Percentiles rank a stretch among this genome's conserved stretches.
Conservation (phyloP, 2,888 invertebrate genomes). For the Stictocephala bisonia region DNA sequence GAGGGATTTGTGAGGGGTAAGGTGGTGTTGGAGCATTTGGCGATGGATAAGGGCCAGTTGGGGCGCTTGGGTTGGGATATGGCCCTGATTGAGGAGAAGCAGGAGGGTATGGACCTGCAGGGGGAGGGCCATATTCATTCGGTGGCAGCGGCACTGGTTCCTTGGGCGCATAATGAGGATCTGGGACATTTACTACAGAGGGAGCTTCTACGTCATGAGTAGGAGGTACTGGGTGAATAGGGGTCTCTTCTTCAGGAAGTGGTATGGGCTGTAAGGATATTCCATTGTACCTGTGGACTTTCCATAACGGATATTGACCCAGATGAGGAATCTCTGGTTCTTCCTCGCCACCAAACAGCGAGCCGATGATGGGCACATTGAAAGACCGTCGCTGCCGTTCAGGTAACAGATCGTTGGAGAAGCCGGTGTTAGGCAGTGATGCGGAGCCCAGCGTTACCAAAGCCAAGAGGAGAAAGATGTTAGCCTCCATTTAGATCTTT, state of each 20-base stretch:
- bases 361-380: slow-evolving; percentile 22
- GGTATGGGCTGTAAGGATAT: slow-evolving; percentile 60
- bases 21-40: neutral
- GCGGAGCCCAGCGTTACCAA: neutral
- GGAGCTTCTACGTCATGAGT: slow-evolving; percentile 15
- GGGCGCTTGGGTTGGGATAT: neutral
- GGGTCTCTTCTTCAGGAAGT: slow-evolving; percentile 14
- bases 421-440: neutral
- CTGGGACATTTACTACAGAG: slow-evolving; percentile 40
- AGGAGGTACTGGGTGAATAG: neutral
- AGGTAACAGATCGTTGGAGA: too few relatives aligned
- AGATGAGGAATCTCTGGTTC: slow-evolving; percentile 19
- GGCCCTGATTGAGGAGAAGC: neutral
- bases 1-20: neutral
- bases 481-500: neutral
- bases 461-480: neutral
- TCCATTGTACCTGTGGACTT: slow-evolving; percentile 62
- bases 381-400: neutral
- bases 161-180: slow-evolving; percentile 6
- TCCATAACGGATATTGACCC: slow-evolving; percentile 56
- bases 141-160: neutral
- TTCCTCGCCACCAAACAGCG: neutral
- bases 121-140: slow-evolving; percentile 14
- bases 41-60: neutral
- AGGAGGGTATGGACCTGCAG: neutral